Base-by-base conservation (phyloP, 2,888 invertebrate genomes). In the Cephus runcator region DNA sequence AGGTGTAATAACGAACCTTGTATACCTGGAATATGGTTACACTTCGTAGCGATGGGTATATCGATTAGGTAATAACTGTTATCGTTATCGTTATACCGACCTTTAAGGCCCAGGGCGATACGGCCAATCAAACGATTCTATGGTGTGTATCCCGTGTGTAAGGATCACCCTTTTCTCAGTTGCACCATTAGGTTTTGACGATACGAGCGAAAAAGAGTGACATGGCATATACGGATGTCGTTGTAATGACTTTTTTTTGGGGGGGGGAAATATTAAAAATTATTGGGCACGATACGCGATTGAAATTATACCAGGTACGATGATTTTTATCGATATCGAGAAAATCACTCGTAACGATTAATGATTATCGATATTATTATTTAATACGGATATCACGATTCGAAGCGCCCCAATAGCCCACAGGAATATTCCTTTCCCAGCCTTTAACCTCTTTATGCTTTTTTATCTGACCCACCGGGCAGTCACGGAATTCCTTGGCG, bases 51-150 rank as follows among this genome's bases (percentile, higher is more conserved):
- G 74, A 75, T 81, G 79, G 79, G 77, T 80, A 56, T 56, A 85
- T 82, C 79, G 86, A 86, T 84, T 85, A 83, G 86, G 81, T 84
- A 77, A 83, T 87, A 87, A 87, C 87, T 84, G 84, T 84, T 85
- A 88, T 83, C 82, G 85, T 88, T 88, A 88, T 86, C 88, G 88
- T 88, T 88, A 56, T 56, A 86, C 80, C 83, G 78, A 81, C 80
- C 82, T 80, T 79, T 83, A 81, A 56, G 40, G 9, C 77, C 75
- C 69, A 80, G 56, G 71, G 76, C 82, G 84, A 88, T 87, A 85
- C 82, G 81, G 81, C 84, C 87, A 83, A 87, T 87, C 86, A 84
- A 85, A 87, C 80, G 82, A 73, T 80, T 79, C 80, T 80, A 78
- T 77, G 40, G 40, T 23, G 40, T 56, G 40, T 56, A 56, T 56